Conservation (phyloP, 2,888 invertebrate genomes). For the Tipula helvola region DNA sequence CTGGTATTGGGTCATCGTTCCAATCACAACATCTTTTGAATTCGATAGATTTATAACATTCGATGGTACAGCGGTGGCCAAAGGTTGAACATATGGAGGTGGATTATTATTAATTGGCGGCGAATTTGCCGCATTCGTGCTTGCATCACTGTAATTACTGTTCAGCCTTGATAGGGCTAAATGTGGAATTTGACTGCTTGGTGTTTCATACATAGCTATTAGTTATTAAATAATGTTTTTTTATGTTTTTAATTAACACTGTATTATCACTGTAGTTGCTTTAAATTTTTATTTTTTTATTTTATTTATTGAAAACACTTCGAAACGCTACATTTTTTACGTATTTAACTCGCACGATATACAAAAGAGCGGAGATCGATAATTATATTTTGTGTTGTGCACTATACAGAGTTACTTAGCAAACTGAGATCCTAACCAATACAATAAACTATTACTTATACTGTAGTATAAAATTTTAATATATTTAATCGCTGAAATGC, state of each 20-base stretch:
- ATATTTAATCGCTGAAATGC: not conserved
- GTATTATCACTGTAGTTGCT: no score
- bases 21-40: conserved; percentile 40
- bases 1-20: conserved; percentile 40
- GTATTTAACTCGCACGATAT: not conserved
- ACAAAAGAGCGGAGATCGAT: not conserved
- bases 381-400: not conserved
- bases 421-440: not conserved
- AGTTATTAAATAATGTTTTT: no score
- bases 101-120: conserved; percentile 19
- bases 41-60: conserved; percentile 37
- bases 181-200: not conserved
- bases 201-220: not conserved
- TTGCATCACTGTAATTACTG: not conserved
- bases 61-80: conserved; percentile 26
- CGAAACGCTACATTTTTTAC: not conserved
- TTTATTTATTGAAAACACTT: not conserved
- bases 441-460: not conserved
- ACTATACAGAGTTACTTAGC: not conserved
- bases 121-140: not conserved
- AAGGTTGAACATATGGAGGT: conserved; percentile 13
- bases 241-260: no score
- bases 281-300: no score
- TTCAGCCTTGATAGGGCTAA: not conserved
- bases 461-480: not conserved